Conservation (phyloP, 2,797 vertebrate genomes). For the Manis crassicaudata region DNA sequence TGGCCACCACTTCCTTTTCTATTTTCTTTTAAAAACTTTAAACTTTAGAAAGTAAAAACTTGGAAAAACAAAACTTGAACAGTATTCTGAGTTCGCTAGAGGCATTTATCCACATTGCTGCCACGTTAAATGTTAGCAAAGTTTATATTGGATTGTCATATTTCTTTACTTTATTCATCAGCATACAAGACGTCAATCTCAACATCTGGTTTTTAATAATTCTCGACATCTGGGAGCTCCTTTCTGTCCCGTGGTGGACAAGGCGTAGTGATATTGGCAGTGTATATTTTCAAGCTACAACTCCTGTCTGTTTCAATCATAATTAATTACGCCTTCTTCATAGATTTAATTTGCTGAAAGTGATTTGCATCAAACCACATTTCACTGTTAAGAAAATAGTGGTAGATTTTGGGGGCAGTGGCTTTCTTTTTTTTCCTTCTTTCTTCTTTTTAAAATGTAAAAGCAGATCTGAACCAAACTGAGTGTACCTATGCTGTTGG, state of each 20-base stretch:
- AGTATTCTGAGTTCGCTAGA: conserved; percentile 80
- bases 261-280: conserved; percentile 85
- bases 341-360: conserved; percentile 82
- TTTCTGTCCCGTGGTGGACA: conserved; percentile 80
- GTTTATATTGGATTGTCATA: conserved; percentile 87
- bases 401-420: conserved; percentile 15
- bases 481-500: conserved; percentile 19
- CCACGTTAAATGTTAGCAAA: conserved; percentile 85
- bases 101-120: conserved; percentile 85
- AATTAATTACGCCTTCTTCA: conserved; percentile 85
- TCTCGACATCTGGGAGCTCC: conserved; percentile 87
- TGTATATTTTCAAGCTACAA: conserved; percentile 84
- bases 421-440: conserved; percentile 39
- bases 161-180: conserved; percentile 87
- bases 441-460: conserved; percentile 55
- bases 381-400: conserved; percentile 64
- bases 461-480: conserved; percentile 65
- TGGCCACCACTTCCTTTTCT: conserved; percentile 53
- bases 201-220: conserved; percentile 90
- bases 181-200: conserved; percentile 84
- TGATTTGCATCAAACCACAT: conserved; percentile 71
- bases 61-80: conserved; percentile 52
- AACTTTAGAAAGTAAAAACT: conserved; percentile 48
- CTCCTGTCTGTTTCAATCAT: conserved; percentile 88
- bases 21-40: conserved; percentile 66